Percentiles rank a stretch among this genome's conserved stretches.
Conservation (phyloP, 2,888 invertebrate genomes). For the Criorhina ranunculi region DNA sequence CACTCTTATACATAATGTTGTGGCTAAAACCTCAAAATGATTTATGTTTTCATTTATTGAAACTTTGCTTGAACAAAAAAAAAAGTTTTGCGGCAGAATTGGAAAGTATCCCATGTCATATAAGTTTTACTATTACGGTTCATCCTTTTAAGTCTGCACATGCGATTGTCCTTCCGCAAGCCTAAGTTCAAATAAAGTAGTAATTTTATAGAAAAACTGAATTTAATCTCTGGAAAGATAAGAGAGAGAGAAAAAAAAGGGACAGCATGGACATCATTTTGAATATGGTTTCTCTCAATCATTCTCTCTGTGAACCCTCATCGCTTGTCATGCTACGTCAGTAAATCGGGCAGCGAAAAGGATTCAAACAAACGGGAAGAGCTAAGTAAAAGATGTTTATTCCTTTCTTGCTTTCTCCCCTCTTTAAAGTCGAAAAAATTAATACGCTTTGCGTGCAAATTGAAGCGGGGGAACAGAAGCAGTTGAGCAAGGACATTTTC, state of each 20-base stretch:
- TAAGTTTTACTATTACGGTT: neutral
- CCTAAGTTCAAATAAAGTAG: slow-evolving; percentile 25
- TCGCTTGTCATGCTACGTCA: slow-evolving; percentile 39
- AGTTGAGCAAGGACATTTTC: slow-evolving; percentile 35
- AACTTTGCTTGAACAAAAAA: slow-evolving; percentile 6
- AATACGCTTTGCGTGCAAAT: slow-evolving; percentile 43
- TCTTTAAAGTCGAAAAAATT: slow-evolving; percentile 15
- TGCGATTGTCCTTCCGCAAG: slow-evolving; percentile 16
- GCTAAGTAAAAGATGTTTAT: slow-evolving; percentile 28
- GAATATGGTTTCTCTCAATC: slow-evolving; percentile 53
- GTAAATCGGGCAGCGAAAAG: slow-evolving; percentile 30
- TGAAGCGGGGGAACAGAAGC: slow-evolving; percentile 4
- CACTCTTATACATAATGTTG: slow-evolving; percentile 35
- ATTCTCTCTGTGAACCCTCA: slow-evolving; percentile 29
- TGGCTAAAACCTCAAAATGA: slow-evolving; percentile 36
- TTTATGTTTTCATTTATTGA: slow-evolving; percentile 41
- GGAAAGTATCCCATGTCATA: slow-evolving; percentile 8
- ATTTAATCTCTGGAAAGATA: slow-evolving; percentile 44
- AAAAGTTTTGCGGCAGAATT: neutral
- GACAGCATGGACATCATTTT: slow-evolving; percentile 32
- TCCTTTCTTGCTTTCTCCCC: neutral
- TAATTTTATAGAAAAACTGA: slow-evolving; percentile 13
- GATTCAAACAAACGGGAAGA: slow-evolving; percentile 10
- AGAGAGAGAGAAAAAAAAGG: slow-evolving; percentile 5
- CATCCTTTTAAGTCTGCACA: slow-evolving; percentile 9